phyloP scores from a whole-genome alignment of 2,888 invertebrate genomes.

The Eueremaeus valkanovi region DNA sequence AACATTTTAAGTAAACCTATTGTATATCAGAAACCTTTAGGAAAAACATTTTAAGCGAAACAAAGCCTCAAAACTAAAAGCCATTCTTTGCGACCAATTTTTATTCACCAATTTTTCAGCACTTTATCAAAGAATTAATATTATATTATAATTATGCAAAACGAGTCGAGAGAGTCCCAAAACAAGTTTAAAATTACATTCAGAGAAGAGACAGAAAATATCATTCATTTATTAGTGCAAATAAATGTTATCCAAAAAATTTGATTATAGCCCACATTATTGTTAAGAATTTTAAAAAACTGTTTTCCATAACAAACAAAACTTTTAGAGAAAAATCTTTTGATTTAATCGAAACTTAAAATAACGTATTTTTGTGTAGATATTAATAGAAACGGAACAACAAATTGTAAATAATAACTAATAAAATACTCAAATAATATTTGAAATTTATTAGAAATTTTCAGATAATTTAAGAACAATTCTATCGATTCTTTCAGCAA shows the following conservation, averaged over 20 bases:
- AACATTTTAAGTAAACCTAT: neutral
- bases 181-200: no score
- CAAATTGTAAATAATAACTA: neutral
- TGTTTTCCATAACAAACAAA: neutral
- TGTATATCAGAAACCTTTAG: neutral
- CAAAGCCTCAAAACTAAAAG: conserved; percentile 14
- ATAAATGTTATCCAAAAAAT: neutral
- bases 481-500: no score
- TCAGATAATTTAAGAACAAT: no score
- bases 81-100: conserved; percentile 11
- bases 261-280: no score
- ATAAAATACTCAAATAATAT: neutral
- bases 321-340: neutral
- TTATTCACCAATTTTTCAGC: conserved; percentile 9
- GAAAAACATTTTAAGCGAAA: neutral
- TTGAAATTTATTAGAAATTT: no score
- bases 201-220: no score
- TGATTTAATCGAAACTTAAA: neutral
- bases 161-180: neutral
- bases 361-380: conserved; percentile 23
- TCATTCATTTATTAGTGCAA: neutral
- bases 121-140: neutral
- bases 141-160: conserved; percentile 9
- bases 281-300: neutral
- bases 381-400: neutral